Evolutionary conservation across 2,113 vertebrate genomes (phyloP).

Genomic region (Dicerorhinus sumatrensis): DNA sequence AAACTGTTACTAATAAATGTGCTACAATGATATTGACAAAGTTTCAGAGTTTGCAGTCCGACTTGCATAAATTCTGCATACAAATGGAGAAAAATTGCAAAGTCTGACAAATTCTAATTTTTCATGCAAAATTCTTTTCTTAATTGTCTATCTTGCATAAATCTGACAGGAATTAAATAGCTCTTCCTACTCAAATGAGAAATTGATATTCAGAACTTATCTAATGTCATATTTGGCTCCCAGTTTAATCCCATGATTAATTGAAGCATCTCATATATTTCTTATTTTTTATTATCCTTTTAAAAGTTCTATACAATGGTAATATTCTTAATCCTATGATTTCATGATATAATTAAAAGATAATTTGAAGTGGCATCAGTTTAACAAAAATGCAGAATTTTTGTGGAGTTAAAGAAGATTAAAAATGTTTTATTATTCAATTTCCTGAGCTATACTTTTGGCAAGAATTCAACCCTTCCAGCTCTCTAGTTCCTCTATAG

Average conservation of each 20-base stretch:
- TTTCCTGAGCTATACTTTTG: neutral
- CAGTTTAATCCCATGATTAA: conserved; percentile 42
- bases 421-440: neutral
- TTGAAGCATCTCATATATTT: neutral
- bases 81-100: conserved; percentile 28
- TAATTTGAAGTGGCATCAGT: conserved; percentile 3
- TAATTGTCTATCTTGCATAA: conserved; percentile 3
- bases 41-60: neutral
- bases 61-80: neutral
- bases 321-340: neutral
- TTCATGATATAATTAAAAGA: conserved; percentile 4
- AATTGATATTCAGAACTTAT: conserved; percentile 35
- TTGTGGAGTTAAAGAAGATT: neutral
- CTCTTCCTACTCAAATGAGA: conserved; percentile 52
- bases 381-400: conserved; percentile 19
- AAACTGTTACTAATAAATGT: neutral
- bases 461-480: neutral
- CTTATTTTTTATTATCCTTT: conserved; percentile 14
- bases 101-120: conserved; percentile 20
- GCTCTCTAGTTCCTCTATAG: neutral
- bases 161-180: conserved; percentile 32
- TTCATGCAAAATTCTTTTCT: conserved; percentile 36
- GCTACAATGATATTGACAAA: neutral
- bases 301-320: neutral
- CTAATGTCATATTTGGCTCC: conserved; percentile 8